Base-by-base conservation (phyloP, 2,888 invertebrate species). In the Trachelus troglodyta region DNA sequence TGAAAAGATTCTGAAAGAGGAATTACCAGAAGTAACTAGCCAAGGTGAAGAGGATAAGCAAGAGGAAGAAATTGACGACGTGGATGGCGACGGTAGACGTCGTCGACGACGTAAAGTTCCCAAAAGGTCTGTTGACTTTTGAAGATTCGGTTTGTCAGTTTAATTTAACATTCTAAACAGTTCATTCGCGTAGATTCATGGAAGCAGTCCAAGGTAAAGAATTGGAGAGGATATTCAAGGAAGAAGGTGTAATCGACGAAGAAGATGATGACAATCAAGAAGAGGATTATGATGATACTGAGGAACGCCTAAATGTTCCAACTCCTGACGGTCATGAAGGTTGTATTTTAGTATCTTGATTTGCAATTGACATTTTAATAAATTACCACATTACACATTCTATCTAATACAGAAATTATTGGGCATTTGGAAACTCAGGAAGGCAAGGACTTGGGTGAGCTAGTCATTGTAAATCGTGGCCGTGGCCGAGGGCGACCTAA, bases 211-310 rank as follows among this genome's bases (percentile, higher is more conserved):
- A 95, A 93, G 96, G 96, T 6, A 95, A 95, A 89, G 96, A 96
- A 90, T 91, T 96, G 75, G 96, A 96, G 85, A 93, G 94, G 82
- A 95, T 96, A 83, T 95, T 96, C 84, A 93, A 94, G 85, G 95
- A 95, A 86, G 95, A 95, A 90, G 96, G 95, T 1, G 94, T 96
- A 15, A 94, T 94, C 35, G 95, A 95, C 78, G 94, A 93, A 56
- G 94, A 94, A 35, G 88, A 90, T 23, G 92, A 92, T 74, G 93
- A 93, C 12, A 87, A 87, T 3, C 82, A 83, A 89, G 85, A 86
- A 84, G 81, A 92, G 83, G 84, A 83, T 35, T 85, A 82, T 1
- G 88, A 88, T 77, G 83, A 88, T 69, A 77, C 83, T 2, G 87
- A 89, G 74, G 93, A 88, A 79, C 80, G 82, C 4, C 74, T 85